Evolutionary conservation across 2,888 invertebrate genomes (phyloP).

Genomic region (Tetramorium bicarinatum): DNA sequence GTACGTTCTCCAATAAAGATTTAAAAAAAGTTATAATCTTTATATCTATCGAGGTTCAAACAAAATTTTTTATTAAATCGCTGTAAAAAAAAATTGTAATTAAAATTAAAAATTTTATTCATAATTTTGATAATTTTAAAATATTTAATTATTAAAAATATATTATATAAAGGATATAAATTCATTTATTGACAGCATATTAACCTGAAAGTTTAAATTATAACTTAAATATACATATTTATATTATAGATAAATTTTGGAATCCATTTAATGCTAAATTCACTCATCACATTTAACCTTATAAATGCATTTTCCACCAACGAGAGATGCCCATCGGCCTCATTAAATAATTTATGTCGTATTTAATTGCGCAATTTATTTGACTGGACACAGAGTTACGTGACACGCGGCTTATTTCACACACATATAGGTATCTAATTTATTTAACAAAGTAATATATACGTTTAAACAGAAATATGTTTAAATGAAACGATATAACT

Average conservation of each 20-base stretch:
- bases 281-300: slow-evolving; percentile 42
- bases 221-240: neutral
- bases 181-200: slow-evolving; percentile 5
- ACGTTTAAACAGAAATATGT: slow-evolving; percentile 10
- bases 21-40: neutral
- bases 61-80: neutral
- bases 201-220: slow-evolving; percentile 9
- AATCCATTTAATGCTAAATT: slow-evolving; percentile 43
- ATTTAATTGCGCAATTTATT: slow-evolving; percentile 62
- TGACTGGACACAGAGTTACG: slow-evolving; percentile 32
- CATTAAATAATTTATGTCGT: slow-evolving; percentile 61
- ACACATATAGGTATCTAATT: slow-evolving; percentile 47
- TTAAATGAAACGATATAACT: slow-evolving; percentile 1
- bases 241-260: slow-evolving; percentile 21
- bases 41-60: neutral
- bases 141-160: neutral
- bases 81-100: neutral
- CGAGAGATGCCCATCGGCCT: slow-evolving; percentile 30
- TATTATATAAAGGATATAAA: neutral
- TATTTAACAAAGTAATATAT: slow-evolving; percentile 42
- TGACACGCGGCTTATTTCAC: slow-evolving; percentile 37
- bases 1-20: neutral
- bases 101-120: neutral
- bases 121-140: neutral
- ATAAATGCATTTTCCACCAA: slow-evolving; percentile 40